A percentile compares a stretch with the other conserved stretches of the same genome.
phyloP scores from a whole-genome alignment of 2,797 vertebrate species.

The Astyanax mexicanus region DNA sequence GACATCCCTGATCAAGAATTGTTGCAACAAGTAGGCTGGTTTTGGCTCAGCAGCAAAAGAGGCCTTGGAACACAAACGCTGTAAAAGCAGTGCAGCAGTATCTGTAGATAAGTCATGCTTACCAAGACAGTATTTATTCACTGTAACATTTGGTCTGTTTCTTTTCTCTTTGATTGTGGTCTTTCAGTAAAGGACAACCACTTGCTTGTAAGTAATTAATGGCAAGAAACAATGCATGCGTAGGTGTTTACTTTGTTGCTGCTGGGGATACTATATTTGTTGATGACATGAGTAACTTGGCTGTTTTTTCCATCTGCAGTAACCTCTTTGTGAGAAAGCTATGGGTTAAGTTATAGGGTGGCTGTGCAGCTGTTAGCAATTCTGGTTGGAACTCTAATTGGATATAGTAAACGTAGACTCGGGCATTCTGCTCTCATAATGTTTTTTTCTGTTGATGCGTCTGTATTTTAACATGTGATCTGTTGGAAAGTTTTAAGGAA shows the following conservation, averaged over 20 bases:
- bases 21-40: neutral
- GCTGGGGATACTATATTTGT: slow-evolving; percentile 44
- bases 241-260: slow-evolving; percentile 30
- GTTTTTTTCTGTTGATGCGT: neutral
- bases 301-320: slow-evolving; percentile 23
- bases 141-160: neutral
- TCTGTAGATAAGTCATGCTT: neutral
- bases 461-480: neutral
- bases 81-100: neutral
- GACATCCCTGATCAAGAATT: neutral
- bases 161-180: slow-evolving; percentile 14
- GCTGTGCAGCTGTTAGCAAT: slow-evolving; percentile 4
- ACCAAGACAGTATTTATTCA: neutral
- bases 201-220: slow-evolving; percentile 39
- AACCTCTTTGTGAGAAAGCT: slow-evolving; percentile 8
- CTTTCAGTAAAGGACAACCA: slow-evolving; percentile 19
- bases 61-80: neutral
- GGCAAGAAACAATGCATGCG: slow-evolving; percentile 15
- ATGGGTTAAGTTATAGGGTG: neutral
- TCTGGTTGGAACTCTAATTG: slow-evolving; percentile 9
- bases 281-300: slow-evolving; percentile 23
- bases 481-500: neutral
- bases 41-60: neutral
- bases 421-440: neutral
- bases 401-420: neutral